Evolutionary conservation across 2,888 invertebrate species (phyloP).

Genomic region (Timandra comae): DNA sequence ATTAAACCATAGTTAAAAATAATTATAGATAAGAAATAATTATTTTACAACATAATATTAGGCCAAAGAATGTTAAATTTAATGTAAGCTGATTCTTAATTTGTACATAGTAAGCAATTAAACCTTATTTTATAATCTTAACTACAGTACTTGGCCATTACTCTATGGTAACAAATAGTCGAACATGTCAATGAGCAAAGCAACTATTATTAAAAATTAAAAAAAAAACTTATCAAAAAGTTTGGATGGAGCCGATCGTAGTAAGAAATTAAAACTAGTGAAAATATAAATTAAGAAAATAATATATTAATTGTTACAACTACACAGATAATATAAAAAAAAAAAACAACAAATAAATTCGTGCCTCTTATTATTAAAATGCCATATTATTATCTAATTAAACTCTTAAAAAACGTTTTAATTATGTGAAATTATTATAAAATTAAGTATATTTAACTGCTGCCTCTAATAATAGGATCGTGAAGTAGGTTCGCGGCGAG

Average conservation of each 20-base stretch:
- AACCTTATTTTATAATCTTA: constrained; percentile 52
- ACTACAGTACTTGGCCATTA: constrained; percentile 69
- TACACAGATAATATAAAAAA: constrained; percentile 57
- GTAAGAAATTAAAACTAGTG: constrained; percentile 39
- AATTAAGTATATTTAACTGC: constrained; percentile 22
- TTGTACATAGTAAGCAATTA: constrained; percentile 59
- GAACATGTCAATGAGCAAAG: constrained; percentile 56
- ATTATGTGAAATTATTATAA: constrained; percentile 13
- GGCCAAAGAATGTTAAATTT: constrained; percentile 49
- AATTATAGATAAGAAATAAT: constrained; percentile 34
- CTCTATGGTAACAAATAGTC: constrained; percentile 70
- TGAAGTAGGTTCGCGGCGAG: not conserved
- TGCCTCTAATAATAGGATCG: constrained; percentile 20
- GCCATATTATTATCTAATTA: constrained; percentile 46
- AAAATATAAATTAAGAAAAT: constrained; percentile 46
- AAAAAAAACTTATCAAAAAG: constrained; percentile 28
- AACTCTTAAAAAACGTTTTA: constrained; percentile 26
- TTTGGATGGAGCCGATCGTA: constrained; percentile 56
- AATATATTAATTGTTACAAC: constrained; percentile 64
- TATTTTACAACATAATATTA: constrained; percentile 35
- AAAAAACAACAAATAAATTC: constrained; percentile 76
- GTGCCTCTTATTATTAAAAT: constrained; percentile 69
- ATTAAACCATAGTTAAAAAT: constrained; percentile 34
- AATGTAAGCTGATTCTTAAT: constrained; percentile 46
- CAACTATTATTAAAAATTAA: constrained; percentile 28